phyloP scores from a whole-genome alignment of 2,113 vertebrate species.

The Limnothrissa miodon region DNA sequence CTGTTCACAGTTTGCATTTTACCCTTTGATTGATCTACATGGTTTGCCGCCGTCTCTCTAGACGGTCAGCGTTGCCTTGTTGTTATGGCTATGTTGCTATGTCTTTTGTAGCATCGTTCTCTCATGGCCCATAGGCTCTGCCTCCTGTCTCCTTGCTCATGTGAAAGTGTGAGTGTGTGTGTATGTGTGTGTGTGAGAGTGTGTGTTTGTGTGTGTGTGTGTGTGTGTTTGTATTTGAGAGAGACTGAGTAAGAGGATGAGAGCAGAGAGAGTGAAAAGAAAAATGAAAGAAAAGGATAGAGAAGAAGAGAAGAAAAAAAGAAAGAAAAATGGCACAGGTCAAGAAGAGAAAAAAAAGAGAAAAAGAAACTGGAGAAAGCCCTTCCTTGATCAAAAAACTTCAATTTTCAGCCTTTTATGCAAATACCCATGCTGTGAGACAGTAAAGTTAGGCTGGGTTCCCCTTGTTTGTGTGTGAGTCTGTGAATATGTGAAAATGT shows the following conservation, averaged over 20 bases:
- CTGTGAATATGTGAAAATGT: background rate
- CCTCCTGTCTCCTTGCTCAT: background rate
- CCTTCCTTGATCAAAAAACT: conserved; percentile 55
- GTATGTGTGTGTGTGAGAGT: conserved; percentile 9
- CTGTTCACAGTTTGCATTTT: too few species aligned
- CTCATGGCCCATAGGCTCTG: background rate
- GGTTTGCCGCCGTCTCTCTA: too few species aligned
- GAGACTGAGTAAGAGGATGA: background rate
- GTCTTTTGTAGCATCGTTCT: too few species aligned
- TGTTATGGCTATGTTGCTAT: too few species aligned
- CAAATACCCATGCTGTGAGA: conserved; percentile 45
- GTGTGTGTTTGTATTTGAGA: background rate
- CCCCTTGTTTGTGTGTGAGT: background rate
- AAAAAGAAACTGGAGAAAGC: conserved; percentile 53
- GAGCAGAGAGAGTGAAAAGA: background rate
- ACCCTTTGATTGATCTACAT: too few species aligned
- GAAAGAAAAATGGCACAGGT: background rate
- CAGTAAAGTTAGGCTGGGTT: background rate
- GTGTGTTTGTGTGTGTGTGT: background rate
- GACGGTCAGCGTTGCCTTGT: too few species aligned
- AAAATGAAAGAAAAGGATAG: background rate
- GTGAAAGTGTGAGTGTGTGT: conserved; percentile 1
- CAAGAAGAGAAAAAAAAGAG: conserved; percentile 32
- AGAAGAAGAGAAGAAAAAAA: background rate
- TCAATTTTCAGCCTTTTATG: conserved; percentile 48